Conservation (phyloP, 1,140 invertebrate genomes). For the Ceratosolen fusciceps region DNA sequence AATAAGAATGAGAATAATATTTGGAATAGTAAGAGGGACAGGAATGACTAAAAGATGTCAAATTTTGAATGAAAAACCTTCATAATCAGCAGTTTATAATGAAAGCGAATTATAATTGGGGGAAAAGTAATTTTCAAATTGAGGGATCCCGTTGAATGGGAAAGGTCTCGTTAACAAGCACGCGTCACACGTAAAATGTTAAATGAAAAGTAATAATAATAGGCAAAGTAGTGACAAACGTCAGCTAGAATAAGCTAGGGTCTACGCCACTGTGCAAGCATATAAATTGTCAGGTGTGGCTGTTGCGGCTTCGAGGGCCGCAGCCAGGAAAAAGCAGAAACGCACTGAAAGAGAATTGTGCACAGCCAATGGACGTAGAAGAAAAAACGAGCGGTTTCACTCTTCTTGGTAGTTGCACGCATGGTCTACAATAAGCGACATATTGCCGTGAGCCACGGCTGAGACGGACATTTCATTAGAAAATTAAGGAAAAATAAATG, state of each 20-base stretch:
- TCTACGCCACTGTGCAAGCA: not conserved
- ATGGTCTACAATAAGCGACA: not conserved
- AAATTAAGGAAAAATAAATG: not conserved
- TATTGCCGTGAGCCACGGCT: not conserved
- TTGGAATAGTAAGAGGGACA: too few relatives aligned
- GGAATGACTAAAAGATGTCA: too few relatives aligned
- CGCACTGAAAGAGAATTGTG: not conserved
- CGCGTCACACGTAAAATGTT: too few relatives aligned
- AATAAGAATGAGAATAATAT: too few relatives aligned
- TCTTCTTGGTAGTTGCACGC: not conserved
- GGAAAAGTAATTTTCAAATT: too few relatives aligned
- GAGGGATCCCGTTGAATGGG: too few relatives aligned
- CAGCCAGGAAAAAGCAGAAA: not conserved
- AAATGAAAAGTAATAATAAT: too few relatives aligned
- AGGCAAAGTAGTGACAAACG: too few relatives aligned
- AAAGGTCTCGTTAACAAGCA: too few relatives aligned
- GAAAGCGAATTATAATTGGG: too few relatives aligned
- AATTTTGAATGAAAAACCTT: too few relatives aligned
- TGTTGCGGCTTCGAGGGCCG: not conserved
- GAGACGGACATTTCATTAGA: not conserved
- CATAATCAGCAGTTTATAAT: too few relatives aligned
- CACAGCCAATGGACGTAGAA: not conserved
- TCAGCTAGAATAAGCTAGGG: not conserved
- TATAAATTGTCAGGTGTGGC: constrained; percentile 19
- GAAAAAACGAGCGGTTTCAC: not conserved